Base-by-base conservation (phyloP, 2,797 vertebrate genomes). In the Takifugu ocellatus region DNA sequence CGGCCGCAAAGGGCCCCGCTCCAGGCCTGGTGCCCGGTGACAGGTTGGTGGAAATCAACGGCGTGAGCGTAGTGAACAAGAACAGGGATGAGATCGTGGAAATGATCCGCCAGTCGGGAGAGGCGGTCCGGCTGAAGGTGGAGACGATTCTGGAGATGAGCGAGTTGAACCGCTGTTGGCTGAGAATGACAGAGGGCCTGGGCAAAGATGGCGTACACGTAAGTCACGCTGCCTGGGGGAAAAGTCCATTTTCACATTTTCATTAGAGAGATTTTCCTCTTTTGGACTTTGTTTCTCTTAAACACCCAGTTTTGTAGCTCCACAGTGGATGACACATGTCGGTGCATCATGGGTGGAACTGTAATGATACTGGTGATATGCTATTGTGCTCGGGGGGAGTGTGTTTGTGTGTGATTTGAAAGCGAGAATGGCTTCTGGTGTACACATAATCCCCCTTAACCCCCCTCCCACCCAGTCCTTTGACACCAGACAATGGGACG, bases 31-130 rank as follows among this genome's bases (percentile, higher is more conserved):
- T 97, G 63, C 96, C 97, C 0, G 97, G 96, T 0, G 97, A 99
- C 78, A 92, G 94, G 5, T 83, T 99, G 64, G 94, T 98, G 70
- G 97, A 98, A 83, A 97, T 98, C 87, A 99, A 99, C 0, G 93
- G 95, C 8, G 55, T 87, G 61, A 97, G 98, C 0, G 97, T 98
- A 87, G 96, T 98, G 84, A 96, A 36, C 78, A 97, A 94, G 76
- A 94, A 79, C 82, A 89, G 97, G 62, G 96, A 99, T 6, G 96
- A 99, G 87, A 98, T 99, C 0, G 97, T 99, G 85, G 97, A 98
- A 89, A 98, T 96, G 95, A 99, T 99, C 84, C 95, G 95, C 63
- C 96, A 96, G 76, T 98, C 96, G 0, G 96, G 95, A 36, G 95
- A 98, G 44, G 90, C 88, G 0, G 96, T 98, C 39, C 87, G 92